A percentile compares a stretch with the other conserved stretches of the same genome.
phyloP scores from a whole-genome alignment of 2,888 invertebrate species.

The Aquatica leii region DNA sequence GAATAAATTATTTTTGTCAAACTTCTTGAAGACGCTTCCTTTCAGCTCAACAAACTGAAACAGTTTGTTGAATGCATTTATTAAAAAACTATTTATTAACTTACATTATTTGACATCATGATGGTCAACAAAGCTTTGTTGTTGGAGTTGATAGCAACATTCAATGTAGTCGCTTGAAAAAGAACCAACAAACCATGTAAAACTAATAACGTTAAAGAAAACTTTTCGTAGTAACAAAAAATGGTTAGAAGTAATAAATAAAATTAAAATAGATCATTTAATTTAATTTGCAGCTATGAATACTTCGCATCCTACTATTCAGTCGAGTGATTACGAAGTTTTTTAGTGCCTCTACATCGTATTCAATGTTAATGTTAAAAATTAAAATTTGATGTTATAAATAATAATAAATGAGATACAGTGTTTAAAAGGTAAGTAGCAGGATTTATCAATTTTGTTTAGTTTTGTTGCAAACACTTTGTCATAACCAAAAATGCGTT shows the following conservation, averaged over 20 bases:
- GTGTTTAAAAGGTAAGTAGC: too few species aligned
- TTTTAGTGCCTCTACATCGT: not conserved
- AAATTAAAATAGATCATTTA: too few species aligned
- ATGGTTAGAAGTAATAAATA: too few species aligned
- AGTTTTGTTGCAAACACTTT: too few species aligned
- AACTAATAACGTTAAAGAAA: slow-evolving; percentile 62
- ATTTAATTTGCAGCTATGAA: too few species aligned
- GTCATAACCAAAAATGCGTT: too few species aligned
- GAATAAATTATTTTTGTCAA: slow-evolving; percentile 98
- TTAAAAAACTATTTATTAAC: slow-evolving; percentile 55
- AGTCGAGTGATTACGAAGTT: too few species aligned
- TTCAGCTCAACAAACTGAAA: slow-evolving; percentile 97
- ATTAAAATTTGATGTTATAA: too few species aligned
- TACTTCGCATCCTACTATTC: too few species aligned
- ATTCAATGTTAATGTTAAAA: not conserved
- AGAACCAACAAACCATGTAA: slow-evolving; percentile 88
- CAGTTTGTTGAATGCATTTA: not conserved
- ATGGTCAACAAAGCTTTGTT: slow-evolving; percentile 97
- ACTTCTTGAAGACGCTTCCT: slow-evolving; percentile 97
- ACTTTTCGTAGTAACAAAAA: too few species aligned
- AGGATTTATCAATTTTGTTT: too few species aligned
- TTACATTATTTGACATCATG: slow-evolving; percentile 99
- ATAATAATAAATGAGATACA: too few species aligned
- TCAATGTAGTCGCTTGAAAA: slow-evolving; percentile 96
- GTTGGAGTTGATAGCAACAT: slow-evolving; percentile 99